phyloP scores from a whole-genome alignment of 2,113 vertebrate genomes.

The Notothenia coriiceps region DNA sequence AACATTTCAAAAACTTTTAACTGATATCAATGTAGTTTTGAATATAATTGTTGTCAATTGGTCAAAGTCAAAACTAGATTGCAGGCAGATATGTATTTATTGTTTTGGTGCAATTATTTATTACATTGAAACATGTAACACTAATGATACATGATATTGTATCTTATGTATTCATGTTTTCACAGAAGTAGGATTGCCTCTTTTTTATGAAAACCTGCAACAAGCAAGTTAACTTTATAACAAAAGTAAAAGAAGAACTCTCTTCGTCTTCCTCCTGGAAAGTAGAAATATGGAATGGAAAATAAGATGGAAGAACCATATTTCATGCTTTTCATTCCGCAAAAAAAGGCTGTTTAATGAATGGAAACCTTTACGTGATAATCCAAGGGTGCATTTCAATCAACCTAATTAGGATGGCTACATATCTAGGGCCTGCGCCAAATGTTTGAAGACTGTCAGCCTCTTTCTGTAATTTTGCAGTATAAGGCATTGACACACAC shows the following conservation, averaged over 20 bases:
- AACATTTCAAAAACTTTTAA: not conserved
- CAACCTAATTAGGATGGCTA: conserved; percentile 64
- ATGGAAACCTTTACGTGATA: conserved; percentile 66
- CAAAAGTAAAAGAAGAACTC: not conserved
- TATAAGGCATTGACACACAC: conserved; percentile 2
- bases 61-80: not conserved
- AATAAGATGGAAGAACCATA: conserved; percentile 24
- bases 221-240: not conserved
- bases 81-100: not conserved
- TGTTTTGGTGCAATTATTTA: not conserved
- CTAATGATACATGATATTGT: not conserved
- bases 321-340: conserved; percentile 50
- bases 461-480: conserved; percentile 22
- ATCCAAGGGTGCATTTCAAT: conserved; percentile 63
- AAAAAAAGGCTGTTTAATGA: conserved; percentile 61
- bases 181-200: not conserved
- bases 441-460: conserved; percentile 65
- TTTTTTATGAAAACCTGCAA: no score
- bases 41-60: not conserved
- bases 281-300: conserved; percentile 37
- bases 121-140: not conserved
- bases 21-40: not conserved
- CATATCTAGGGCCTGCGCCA: conserved; percentile 58
- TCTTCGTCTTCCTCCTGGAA: not conserved
- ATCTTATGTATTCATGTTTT: not conserved